A percentile compares a stretch with the other conserved stretches of the same genome.
phyloP scores from a whole-genome alignment of 2,888 invertebrate genomes.

The Malachius bipustulatus region DNA sequence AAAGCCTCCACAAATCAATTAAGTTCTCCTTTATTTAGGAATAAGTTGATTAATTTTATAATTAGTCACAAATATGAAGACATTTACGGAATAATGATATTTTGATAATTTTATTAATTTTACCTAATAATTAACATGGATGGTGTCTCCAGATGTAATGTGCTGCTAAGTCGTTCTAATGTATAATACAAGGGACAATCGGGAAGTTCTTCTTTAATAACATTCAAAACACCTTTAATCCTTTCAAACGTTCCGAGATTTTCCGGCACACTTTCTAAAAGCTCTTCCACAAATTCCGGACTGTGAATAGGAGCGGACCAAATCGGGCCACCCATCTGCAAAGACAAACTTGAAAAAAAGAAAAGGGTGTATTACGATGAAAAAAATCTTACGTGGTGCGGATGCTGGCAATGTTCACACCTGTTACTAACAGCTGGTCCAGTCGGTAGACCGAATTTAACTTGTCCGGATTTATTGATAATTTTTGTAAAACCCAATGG shows the following conservation, averaged over 20 bases:
- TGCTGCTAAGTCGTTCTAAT: slow-evolving; percentile 62
- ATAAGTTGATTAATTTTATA: too few relatives aligned
- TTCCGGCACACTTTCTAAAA: slow-evolving; percentile 42
- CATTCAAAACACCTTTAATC: slow-evolving; percentile 66
- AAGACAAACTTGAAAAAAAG: slow-evolving; percentile 14
- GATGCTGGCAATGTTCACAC: slow-evolving; percentile 67
- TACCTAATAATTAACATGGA: slow-evolving; percentile 59
- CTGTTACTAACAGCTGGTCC: slow-evolving; percentile 53
- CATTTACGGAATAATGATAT: slow-evolving; percentile 2
- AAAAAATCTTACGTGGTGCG: slow-evolving; percentile 51
- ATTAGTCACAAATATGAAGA: too few relatives aligned
- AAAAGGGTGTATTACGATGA: slow-evolving; percentile 8
- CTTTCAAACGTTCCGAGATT: slow-evolving; percentile 59
- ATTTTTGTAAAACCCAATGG: slow-evolving; percentile 57
- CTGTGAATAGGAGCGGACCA: slow-evolving; percentile 86
- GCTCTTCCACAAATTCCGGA: slow-evolving; percentile 55
- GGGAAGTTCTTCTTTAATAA: slow-evolving; percentile 70
- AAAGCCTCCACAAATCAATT: too few relatives aligned
- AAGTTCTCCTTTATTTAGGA: too few relatives aligned
- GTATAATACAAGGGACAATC: slow-evolving; percentile 83
- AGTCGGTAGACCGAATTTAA: slow-evolving; percentile 54
- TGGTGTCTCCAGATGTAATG: slow-evolving; percentile 58
- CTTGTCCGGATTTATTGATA: slow-evolving; percentile 43
- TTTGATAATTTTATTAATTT: too few relatives aligned
- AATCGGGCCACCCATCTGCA: slow-evolving; percentile 82